phyloP scores from a whole-genome alignment of 2,888 invertebrate genomes.

The Spodoptera picta region DNA sequence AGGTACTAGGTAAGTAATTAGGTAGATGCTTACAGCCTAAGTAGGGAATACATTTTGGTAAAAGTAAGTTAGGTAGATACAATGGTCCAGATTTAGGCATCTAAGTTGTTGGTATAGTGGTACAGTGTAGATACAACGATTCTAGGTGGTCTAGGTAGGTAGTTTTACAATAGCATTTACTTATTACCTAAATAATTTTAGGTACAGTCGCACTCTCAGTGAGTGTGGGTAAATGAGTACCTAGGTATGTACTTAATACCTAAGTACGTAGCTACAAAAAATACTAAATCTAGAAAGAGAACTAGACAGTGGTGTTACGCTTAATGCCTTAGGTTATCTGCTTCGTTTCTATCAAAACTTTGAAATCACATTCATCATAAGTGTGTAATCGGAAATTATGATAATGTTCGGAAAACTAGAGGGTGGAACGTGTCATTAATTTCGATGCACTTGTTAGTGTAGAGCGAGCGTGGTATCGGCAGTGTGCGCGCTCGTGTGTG shows the following conservation, averaged over 20 bases:
- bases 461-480: slow-evolving; percentile 52
- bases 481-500: slow-evolving; percentile 55
- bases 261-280: no score
- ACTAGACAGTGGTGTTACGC: no score
- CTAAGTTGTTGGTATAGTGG: no score
- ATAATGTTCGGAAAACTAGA: slow-evolving; percentile 46
- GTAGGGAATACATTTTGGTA: background rate
- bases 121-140: no score
- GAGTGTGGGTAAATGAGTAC: no score
- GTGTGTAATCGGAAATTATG: slow-evolving; percentile 50
- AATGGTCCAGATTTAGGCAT: no score
- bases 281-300: no score
- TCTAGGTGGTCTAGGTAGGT: background rate
- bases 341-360: background rate
- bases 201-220: no score
- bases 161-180: no score
- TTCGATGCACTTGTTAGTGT: slow-evolving; percentile 77
- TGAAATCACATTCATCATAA: slow-evolving; percentile 26
- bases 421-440: slow-evolving; percentile 75
- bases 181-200: no score
- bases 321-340: background rate
- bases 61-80: no score
- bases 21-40: background rate
- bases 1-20: background rate
- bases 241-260: no score